Evolutionary conservation across 2,888 invertebrate genomes (phyloP), one percentile per base, ranked within the genome.

Genomic region (Ryuthela nishihirai): DNA sequence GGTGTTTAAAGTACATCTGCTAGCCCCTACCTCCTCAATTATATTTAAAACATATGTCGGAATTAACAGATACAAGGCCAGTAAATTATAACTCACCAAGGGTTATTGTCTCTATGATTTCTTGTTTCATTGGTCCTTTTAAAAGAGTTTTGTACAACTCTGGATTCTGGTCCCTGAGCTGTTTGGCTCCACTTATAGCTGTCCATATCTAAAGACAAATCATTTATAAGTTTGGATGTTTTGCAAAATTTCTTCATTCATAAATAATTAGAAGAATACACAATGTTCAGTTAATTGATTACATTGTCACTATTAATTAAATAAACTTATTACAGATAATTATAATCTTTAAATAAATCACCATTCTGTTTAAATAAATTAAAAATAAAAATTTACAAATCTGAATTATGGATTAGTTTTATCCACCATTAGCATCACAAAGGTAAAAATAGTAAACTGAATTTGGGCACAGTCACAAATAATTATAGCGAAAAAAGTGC

Each of bases 141-240:
- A 88, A 75, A 69, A 92, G 78, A 69, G 82, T 69, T 23, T 69
- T 68, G 66, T 77, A 80, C n/a, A 75, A 68, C 52, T 73, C 72
- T 2, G 76, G 73, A 24, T 75, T 72, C 45, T 67, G 70, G 76
- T 70, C 82, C 67, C 82, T 80, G 72, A 84, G 77, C 62, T 78
- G 80, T 61, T 85, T 82, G 18, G 87, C 91, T 42, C 89, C 89
- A 63, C 90, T 91, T 67, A 89, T 83, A 62, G 82, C 80, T 82
- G 92, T 84, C 94, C 94, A 94, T 62, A 87, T 84, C 77, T 80
- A 48, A 15, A 46, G 44, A 17, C 18, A n/a, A 38, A 17, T 17
- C 18, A 10, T n/a, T 38, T n/a, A n/a, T n/a, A n/a, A n/a, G n/a
- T n/a, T n/a, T n/a, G n/a, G n/a, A n/a, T n/a, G n/a, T n/a, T n/a